Conservation (phyloP, 2,888 invertebrate genomes). For the Toxonevra muliebris region DNA sequence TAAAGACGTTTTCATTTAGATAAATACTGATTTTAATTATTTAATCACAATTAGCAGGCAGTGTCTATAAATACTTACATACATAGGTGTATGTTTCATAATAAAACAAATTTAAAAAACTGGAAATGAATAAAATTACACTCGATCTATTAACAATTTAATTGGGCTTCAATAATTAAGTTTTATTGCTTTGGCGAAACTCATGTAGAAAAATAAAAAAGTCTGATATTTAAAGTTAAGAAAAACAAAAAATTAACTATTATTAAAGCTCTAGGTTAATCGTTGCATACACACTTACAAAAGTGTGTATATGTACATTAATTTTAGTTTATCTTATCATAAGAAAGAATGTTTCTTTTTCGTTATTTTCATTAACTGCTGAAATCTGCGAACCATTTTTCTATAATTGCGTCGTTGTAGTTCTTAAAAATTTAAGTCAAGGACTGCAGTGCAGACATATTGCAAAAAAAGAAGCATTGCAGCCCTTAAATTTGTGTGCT, state of each 20-base stretch:
- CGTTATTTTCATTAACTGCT: not conserved
- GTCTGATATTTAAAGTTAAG: slow-evolving; percentile 4
- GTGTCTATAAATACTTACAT: not conserved
- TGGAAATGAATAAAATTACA: slow-evolving; percentile 41
- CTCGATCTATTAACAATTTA: slow-evolving; percentile 40
- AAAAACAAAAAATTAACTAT: slow-evolving; percentile 2
- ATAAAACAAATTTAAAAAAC: slow-evolving; percentile 31
- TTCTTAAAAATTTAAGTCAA: not conserved
- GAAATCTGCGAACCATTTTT: slow-evolving; percentile 8
- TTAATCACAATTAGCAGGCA: slow-evolving; percentile 33
- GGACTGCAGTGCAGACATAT: too few relatives aligned
- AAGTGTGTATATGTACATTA: not conserved
- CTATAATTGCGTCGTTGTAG: slow-evolving; percentile 28
- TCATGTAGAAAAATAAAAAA: slow-evolving; percentile 5
- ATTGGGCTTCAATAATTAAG: slow-evolving; percentile 36
- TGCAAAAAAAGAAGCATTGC: too few relatives aligned
- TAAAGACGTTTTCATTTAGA: slow-evolving; percentile 14
- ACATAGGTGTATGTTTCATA: slow-evolving; percentile 15
- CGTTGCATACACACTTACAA: not conserved
- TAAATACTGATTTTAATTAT: slow-evolving; percentile 22
- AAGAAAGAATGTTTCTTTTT: slow-evolving; percentile 18
- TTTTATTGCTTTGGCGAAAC: slow-evolving; percentile 22
- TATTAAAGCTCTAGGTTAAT: not conserved
- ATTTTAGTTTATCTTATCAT: slow-evolving; percentile 36
- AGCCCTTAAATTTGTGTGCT: too few relatives aligned